Evolutionary conservation across 2,888 invertebrate species (phyloP).

Genomic region (Diarsia mendica): DNA sequence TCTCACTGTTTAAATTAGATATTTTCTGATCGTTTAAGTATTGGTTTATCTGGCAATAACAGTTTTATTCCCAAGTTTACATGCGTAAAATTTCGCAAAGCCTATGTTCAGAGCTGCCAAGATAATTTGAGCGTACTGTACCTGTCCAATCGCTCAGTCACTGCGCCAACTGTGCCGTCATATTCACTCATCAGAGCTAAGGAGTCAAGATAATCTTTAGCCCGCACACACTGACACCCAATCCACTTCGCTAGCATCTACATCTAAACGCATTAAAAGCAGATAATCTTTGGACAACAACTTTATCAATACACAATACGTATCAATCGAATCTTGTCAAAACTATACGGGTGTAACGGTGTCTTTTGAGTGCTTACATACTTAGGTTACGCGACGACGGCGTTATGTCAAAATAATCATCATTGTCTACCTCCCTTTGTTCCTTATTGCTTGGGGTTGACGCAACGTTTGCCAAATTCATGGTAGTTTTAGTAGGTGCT

Average conservation of each 20-base stretch:
- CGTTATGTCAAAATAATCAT: neutral
- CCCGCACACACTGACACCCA: conserved; percentile 13
- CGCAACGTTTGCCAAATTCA: neutral
- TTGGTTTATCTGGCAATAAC: no score
- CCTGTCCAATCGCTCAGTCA: no score
- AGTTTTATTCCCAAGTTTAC: no score
- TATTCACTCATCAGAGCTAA: neutral
- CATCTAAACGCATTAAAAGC: conserved; percentile 28
- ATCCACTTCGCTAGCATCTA: conserved; percentile 13
- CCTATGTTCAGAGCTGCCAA: no score
- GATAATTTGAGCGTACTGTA: no score
- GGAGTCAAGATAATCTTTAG: neutral
- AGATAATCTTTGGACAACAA: conserved; percentile 58
- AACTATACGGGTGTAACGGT: conserved; percentile 75
- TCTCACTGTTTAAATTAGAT: no score
- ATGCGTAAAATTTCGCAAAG: no score
- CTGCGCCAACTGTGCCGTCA: no score
- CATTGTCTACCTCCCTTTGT: neutral
- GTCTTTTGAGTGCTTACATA: conserved; percentile 36
- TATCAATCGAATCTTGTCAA: conserved; percentile 74
- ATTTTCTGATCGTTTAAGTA: no score
- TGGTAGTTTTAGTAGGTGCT: neutral
- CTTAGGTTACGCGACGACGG: conserved; percentile 45
- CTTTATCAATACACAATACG: conserved; percentile 72
- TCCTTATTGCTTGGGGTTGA: neutral